Evolutionary conservation across 2,113 vertebrate genomes (phyloP).

Genomic region (Pipra filicauda): DNA sequence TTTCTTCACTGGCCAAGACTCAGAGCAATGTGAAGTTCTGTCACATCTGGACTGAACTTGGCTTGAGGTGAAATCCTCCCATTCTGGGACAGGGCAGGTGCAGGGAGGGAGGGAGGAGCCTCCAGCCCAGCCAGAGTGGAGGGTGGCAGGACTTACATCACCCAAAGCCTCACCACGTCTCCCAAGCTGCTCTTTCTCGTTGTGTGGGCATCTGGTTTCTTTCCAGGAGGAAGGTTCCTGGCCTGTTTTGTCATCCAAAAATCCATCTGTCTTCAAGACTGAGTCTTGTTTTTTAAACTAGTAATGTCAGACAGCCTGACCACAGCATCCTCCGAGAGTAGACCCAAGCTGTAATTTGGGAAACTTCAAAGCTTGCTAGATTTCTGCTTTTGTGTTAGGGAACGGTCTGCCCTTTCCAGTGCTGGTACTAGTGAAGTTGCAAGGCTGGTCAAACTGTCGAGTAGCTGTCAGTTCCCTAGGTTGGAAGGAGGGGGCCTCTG

Average conservation of each 20-base stretch:
- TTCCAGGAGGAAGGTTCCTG: constrained; percentile 17
- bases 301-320: constrained; percentile 27
- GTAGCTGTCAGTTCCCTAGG: background rate
- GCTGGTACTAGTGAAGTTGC: background rate
- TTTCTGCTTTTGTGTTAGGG: constrained; percentile 14
- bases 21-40: background rate
- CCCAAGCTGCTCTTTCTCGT: background rate
- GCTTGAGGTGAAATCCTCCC: background rate
- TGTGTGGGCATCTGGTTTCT: constrained; percentile 49
- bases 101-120: constrained; percentile 8
- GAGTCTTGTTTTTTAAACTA: constrained; percentile 38
- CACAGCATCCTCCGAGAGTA: constrained; percentile 34
- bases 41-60: background rate
- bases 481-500: background rate
- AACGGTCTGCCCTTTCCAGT: background rate
- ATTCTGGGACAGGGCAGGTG: background rate
- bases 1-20: background rate
- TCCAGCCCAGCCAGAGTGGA: background rate
- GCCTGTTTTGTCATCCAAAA: constrained; percentile 11
- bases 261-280: constrained; percentile 51
- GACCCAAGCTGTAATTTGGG: constrained; percentile 35
- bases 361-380: constrained; percentile 38
- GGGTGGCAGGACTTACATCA: background rate
- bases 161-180: background rate
- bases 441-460: background rate